Evolutionary conservation across 1,140 invertebrate genomes (phyloP), one percentile per base, ranked within the genome.

Genomic region (Hyphantria cunea): DNA sequence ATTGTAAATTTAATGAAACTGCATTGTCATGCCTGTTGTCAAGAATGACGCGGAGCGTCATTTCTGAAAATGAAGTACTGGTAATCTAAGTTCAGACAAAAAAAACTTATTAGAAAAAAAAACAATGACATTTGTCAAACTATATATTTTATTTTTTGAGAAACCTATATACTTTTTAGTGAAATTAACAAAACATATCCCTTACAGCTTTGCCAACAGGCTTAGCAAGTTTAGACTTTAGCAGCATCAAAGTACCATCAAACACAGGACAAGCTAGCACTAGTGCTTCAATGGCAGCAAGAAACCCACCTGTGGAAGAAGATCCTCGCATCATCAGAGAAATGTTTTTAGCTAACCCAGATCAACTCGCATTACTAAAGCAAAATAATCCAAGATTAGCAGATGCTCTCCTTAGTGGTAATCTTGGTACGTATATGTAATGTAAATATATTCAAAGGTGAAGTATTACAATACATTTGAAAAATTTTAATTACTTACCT

Each of bases 371-470:
- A 0, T 78, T 98, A 34, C 91, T 99, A 0, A 97, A 98, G 84
- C 97, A 99, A 81, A 98, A 99, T 74, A 99, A 99, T 93, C 96
- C 98, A 9, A 92, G 95, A 69, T 85, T 99, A 39, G 97, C 98
- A 12, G 97, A 98, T 86, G 97, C 98, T 13, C 85, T 99, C 5
- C 91, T 97, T 0, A 96, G 94, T 73, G 97, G 96, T 12, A 95
- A 95, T 85, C 86, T 96, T 66, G 95, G 96, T 95, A 69, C 53
- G 77, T 68, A n/a, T 10, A 61, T 34, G 10, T 25, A 25, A 61
- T 34, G 10, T 25, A 25, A 25, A 25, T 25, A 25, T 5, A 25
- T 25, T 25, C 5, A 25, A 25, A 25, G 17, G 17, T 25, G 17
- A 5, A 25, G 5, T 25, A 25, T 25, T n/a, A n/a, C n/a, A n/a